Evolutionary conservation across 2,797 vertebrate genomes (phyloP), one percentile per base, ranked within the genome.

Genomic region (Scolopax rusticola): DNA sequence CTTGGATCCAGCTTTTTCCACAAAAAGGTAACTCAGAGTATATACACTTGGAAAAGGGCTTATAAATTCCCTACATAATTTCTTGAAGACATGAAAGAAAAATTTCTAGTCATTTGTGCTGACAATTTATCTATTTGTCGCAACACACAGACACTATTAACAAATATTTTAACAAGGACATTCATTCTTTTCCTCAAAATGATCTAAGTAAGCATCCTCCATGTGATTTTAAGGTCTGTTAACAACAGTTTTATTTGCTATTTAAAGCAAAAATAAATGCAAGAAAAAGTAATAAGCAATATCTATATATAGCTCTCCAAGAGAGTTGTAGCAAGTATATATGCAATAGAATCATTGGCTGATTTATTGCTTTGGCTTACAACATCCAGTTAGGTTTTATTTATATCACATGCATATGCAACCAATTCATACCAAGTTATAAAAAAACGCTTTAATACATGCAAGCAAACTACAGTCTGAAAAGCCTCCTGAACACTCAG

Each of bases 241-340:
- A 93, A 68, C 40, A 91, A 86, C 15, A 90, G 56, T 1, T 95
- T 76, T 61, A 68, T 89, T 94, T 87, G 38, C 68, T 74, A 36
- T 94, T 91, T 75, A 96, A 93, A 93, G 63, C 4, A 13, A 74
- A 51, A 73, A 60, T 74, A 87, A 81, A 48, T 57, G 20, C 43
- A 95, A 93, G 28, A 48, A 75, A 93, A 96, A 95, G 20, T 77
- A 95, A 88, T 54, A 69, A 76, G 30, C 25, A 61, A 5, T 33
- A 80, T 17, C 69, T 94, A 94, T 93, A 85, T 78, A 85, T n/a
- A 93, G 45, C 33, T 79, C 76, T 85, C 63, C 25, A 85, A 73
- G 57, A 82, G 24, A 89, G 67, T n/a, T 24, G 30, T 61, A 95
- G n/a, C 38, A 87, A 61, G 32, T 74, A 80, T 51, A 63, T 6